Conservation (phyloP, 2,888 invertebrate genomes). For the Thera obeliscata region DNA sequence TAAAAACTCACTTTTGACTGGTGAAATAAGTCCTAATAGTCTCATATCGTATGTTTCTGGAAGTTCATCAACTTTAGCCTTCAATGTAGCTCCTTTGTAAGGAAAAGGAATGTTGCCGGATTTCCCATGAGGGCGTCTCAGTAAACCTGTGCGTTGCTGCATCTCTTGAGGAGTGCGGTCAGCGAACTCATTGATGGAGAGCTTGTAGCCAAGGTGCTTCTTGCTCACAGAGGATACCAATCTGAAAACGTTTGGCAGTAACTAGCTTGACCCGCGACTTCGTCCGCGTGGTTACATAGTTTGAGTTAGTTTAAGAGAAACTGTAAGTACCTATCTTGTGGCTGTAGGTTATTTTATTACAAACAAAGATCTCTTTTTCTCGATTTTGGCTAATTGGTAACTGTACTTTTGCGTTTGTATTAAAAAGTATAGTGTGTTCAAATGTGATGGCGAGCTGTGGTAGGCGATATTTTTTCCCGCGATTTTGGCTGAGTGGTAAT, state of each 20-base stretch:
- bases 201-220: constrained; percentile 43
- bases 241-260: not conserved
- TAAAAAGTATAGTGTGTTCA: too few species aligned
- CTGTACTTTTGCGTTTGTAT: too few species aligned
- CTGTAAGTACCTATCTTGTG: too few species aligned
- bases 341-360: too few species aligned
- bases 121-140: not conserved
- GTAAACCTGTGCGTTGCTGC: not conserved
- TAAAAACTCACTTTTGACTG: not conserved
- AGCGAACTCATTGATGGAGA: constrained; percentile 63
- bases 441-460: too few species aligned
- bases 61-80: not conserved
- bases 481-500: too few species aligned
- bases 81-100: not conserved
- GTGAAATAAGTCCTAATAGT: not conserved
- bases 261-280: too few species aligned
- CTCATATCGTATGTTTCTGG: constrained; percentile 3
- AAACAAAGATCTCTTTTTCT: too few species aligned
- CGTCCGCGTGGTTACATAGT: too few species aligned
- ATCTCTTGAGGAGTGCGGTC: constrained; percentile 45
- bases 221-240: not conserved
- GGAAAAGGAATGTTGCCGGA: constrained; percentile 3
- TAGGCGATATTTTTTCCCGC: too few species aligned
- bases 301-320: too few species aligned
- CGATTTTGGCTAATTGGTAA: too few species aligned